Evolutionary conservation across 2,797 vertebrate species (phyloP).

Genomic region (Eulemur rubriventer): DNA sequence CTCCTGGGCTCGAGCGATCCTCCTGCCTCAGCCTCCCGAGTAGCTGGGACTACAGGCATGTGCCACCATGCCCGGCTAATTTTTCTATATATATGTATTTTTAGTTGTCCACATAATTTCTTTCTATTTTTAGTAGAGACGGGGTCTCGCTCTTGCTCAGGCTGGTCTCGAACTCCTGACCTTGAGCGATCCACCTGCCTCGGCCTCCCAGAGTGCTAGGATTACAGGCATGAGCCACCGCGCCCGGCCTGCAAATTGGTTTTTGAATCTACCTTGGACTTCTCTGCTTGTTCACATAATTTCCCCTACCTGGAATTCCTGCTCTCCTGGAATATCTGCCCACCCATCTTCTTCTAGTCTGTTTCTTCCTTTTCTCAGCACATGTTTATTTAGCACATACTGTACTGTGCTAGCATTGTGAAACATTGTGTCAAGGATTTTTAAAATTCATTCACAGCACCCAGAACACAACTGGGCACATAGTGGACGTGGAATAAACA

Average conservation of each 20-base stretch:
- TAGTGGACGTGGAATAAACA: not conserved
- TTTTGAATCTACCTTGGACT: not conserved
- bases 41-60: no score
- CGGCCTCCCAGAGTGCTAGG: no score
- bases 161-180: no score
- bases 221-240: no score
- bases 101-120: no score
- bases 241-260: not conserved
- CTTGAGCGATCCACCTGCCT: no score
- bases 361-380: conserved; percentile 22
- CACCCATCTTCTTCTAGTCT: not conserved
- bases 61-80: no score
- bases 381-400: conserved; percentile 21
- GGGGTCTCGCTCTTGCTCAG: not conserved
- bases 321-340: not conserved
- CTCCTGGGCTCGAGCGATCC: no score
- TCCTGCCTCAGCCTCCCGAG: no score
- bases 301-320: not conserved
- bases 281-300: not conserved
- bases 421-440: conserved; percentile 8
- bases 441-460: not conserved
- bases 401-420: not conserved
- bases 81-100: no score
- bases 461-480: not conserved
- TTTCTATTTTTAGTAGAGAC: not conserved